Base-by-base conservation (phyloP, 2,888 invertebrate species). In the Anthophora plumipes region DNA sequence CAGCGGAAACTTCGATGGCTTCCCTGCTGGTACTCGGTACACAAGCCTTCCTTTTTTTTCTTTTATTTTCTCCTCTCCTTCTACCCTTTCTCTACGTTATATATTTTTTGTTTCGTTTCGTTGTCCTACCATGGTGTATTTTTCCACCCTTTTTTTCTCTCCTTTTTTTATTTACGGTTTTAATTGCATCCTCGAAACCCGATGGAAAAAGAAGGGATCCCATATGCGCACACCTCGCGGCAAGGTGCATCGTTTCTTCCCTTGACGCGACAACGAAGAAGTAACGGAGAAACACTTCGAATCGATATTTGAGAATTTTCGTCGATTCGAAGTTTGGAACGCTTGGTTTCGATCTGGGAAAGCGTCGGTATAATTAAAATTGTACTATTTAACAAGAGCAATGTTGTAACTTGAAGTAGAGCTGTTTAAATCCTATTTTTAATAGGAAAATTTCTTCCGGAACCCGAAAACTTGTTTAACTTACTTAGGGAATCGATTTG, bases 1-100 rank as follows among this genome's bases (percentile, higher is more conserved):
- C 87, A 83, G 79, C 75, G 74, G 75, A 86, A 86, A 88, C 86
- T 88, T 88, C 14, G 85, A 82, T 55, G 87, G 87, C 86, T 88
- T 88, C 88, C 52, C 52, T 39, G 67, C 31, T 46, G 71, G 50
- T 77, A 46, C 73, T 54, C 66, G 43, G 41, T 64, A 48, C 66
- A 41, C 68, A 11, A 46, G 2, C 8, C 50, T 20, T 46, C n/a
- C 55, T 5, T 25, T 54, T 12, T 22, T n/a, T 61, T 57, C n/a
- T 50, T 43, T 41, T 31, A 31, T 31, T 31, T 31, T 31, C 31
- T 4, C 31, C 41, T 46, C 41, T 57, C 39, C 57, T 73, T 31
- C 7, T 55, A 9, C 9, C 7, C 52, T 52, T 1, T 17, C 31
- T 17, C 54, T 8, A n/a, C n/a, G n/a, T n/a, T n/a, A n/a, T n/a